Conservation (phyloP, 2,888 invertebrate genomes). For the Selenia dentaria region DNA sequence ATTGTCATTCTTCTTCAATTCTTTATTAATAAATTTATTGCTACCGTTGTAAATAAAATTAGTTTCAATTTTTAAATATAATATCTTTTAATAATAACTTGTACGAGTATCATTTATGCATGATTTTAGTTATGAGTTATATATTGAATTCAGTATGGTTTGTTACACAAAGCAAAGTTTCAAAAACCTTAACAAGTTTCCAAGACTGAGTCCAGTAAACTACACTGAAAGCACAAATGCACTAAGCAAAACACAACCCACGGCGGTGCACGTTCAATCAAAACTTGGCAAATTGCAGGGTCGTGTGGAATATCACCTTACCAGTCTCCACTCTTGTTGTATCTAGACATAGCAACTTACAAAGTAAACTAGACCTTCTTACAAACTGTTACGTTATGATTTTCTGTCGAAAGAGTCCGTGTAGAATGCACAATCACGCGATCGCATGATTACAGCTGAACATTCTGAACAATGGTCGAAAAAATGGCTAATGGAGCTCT, state of each 20-base stretch:
- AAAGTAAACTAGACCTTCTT: constrained; percentile 1
- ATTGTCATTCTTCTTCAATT: no score
- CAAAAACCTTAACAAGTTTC: no score
- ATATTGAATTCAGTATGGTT: no score
- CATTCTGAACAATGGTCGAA: constrained; percentile 35
- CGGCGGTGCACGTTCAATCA: constrained; percentile 35
- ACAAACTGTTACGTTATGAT: constrained; percentile 2
- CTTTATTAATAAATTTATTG: no score
- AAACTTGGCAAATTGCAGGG: constrained; percentile 38
- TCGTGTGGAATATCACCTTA: constrained; percentile 30
- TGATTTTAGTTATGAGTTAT: no score
- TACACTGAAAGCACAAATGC: constrained; percentile 15
- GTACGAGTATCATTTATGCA: no score
- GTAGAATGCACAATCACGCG: constrained; percentile 34
- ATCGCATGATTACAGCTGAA: constrained; percentile 38
- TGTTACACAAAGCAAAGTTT: no score
- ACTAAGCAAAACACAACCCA: constrained; percentile 3
- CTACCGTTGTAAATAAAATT: no score
- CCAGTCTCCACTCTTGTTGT: constrained; percentile 15
- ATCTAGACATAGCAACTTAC: constrained; percentile 11
- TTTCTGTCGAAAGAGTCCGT: constrained; percentile 8
- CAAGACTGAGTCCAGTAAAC: no score
- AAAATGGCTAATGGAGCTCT: constrained; percentile 47
- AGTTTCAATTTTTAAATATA: no score
- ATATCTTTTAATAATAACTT: no score